Conservation (phyloP, 2,888 invertebrate genomes). For the Odontocerum albicorne region DNA sequence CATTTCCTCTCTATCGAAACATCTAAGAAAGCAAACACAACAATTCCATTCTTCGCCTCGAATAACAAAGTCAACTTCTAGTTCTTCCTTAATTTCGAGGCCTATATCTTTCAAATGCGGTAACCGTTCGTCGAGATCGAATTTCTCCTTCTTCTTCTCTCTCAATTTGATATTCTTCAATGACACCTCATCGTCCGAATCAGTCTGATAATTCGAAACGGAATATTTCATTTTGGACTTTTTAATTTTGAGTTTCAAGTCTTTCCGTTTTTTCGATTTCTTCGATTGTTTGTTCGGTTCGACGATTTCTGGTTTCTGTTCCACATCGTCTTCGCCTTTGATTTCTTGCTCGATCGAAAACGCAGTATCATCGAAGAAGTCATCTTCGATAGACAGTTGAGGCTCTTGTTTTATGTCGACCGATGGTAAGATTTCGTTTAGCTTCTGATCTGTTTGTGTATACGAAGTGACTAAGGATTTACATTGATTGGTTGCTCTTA, state of each 20-base stretch:
- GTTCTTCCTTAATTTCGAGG: constrained; percentile 1
- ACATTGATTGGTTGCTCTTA: no score
- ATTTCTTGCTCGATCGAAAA: neutral
- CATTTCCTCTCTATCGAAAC: constrained; percentile 43
- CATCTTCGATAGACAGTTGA: neutral
- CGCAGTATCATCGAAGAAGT: constrained; percentile 1
- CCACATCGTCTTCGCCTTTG: no score
- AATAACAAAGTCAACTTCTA: constrained; percentile 6
- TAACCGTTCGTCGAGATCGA: neutral
- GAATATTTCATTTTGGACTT: constrained; percentile 6
- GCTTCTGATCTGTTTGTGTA: constrained; percentile 28
- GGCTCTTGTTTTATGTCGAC: constrained; percentile 27
- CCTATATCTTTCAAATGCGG: constrained; percentile 6
- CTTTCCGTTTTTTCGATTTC: constrained; percentile 16
- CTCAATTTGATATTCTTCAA: constrained; percentile 20
- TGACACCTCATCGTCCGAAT: constrained; percentile 26
- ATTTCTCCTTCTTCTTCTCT: constrained; percentile 44
- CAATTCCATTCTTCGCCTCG: constrained; percentile 40
- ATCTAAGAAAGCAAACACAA: constrained; percentile 49
- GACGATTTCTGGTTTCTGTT: no score
- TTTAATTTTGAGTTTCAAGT: constrained; percentile 23
- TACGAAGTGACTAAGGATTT: constrained; percentile 38
- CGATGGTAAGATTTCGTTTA: constrained; percentile 1
- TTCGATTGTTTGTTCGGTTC: neutral
- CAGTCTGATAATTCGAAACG: constrained; percentile 8